These are phyloP conservation scores for Meloidogyne floridensis DNA, from an alignment of 1,140 invertebrate species.

Conservation along the genomic window DNA sequence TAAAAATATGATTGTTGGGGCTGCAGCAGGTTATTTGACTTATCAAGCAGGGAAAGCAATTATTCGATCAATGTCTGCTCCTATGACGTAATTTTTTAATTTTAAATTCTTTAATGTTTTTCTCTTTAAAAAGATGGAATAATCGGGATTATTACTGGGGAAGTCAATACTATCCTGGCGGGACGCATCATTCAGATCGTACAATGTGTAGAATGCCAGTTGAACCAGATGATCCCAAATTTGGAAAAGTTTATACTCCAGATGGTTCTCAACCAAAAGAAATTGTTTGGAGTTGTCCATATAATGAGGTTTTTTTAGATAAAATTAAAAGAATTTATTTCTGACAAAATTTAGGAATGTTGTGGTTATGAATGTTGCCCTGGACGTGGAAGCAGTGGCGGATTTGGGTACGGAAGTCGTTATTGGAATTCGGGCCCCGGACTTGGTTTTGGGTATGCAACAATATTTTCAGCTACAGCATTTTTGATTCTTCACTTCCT, in stretches of 20 bases:
- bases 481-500: constrained; percentile 2
- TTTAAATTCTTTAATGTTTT: constrained; percentile 20
- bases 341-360: constrained; percentile 29
- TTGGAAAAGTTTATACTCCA: constrained; percentile 62
- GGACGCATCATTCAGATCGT: constrained; percentile 12
- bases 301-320: constrained; percentile 45
- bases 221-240: constrained; percentile 48
- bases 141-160: constrained; percentile 62
- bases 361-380: constrained; percentile 58
- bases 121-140: constrained; percentile 53
- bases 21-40: constrained; percentile 63
- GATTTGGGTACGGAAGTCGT: constrained; percentile 43
- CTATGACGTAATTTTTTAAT: constrained; percentile 59
- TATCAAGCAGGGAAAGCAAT: constrained; percentile 64
- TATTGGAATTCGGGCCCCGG: constrained; percentile 35
- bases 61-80: constrained; percentile 52
- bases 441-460: constrained; percentile 40
- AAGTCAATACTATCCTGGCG: constrained; percentile 47
- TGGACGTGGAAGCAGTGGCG: constrained; percentile 37
- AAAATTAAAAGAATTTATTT: not conserved
- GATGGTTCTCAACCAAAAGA: constrained; percentile 55
- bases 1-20: constrained; percentile 64
- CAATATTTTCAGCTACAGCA: not conserved
- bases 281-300: constrained; percentile 59
- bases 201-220: constrained; percentile 63